Conservation (phyloP, 2,113 vertebrate species). For the Brachyhypopomus gauderio region DNA sequence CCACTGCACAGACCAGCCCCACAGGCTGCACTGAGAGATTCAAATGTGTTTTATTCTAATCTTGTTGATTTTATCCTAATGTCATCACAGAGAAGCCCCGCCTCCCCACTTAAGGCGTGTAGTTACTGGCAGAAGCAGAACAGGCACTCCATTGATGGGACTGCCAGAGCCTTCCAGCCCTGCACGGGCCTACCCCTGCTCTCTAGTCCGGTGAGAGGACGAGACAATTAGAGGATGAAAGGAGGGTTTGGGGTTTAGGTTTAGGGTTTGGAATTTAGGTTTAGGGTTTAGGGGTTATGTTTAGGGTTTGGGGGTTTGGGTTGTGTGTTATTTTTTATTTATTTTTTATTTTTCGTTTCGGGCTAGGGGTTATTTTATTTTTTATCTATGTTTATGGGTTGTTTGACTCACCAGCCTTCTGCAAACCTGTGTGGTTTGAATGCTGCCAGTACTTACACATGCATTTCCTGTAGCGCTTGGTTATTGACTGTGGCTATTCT, state of each 20-base stretch:
- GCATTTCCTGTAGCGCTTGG: constrained; percentile 27
- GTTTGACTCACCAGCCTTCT: constrained; percentile 54
- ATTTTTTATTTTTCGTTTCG: too few relatives aligned
- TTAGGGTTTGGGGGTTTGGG: background rate
- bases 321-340: background rate
- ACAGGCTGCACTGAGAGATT: background rate
- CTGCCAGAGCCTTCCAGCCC: constrained; percentile 94
- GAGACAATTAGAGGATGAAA: too few relatives aligned
- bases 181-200: constrained; percentile 95
- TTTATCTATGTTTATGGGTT: background rate
- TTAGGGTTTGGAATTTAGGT: background rate
- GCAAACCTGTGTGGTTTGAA: constrained; percentile 39
- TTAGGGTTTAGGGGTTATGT: background rate
- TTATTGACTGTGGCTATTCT: constrained; percentile 7
- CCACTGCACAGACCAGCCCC: background rate
- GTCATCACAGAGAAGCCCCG: constrained; percentile 70
- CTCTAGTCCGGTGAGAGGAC: constrained; percentile 86
- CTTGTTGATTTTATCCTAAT: constrained; percentile 45
- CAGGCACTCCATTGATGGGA: constrained; percentile 88
- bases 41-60: background rate
- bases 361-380: background rate
- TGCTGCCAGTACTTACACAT: constrained; percentile 12
- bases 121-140: constrained; percentile 87
- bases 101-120: constrained; percentile 80
- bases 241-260: too few relatives aligned